Conservation (phyloP, 2,113 vertebrate species). For the Microtus ochrogaster region DNA sequence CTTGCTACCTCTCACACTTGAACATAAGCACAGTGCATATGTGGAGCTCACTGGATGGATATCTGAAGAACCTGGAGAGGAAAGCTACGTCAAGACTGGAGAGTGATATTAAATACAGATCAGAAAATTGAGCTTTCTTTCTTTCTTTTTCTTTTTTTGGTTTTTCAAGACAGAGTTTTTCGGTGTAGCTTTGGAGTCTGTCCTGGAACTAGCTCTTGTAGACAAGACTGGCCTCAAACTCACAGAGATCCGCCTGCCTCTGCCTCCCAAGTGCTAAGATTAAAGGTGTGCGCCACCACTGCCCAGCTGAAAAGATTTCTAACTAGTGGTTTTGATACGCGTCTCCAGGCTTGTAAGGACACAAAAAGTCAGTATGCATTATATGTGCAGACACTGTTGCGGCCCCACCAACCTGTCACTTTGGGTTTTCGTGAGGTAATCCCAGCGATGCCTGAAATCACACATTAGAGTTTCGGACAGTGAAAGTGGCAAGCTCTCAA, state of each 20-base stretch:
- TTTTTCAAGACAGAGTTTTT: too few species aligned
- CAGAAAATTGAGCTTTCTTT: neutral
- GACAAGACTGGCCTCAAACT: too few species aligned
- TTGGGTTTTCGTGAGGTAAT: neutral
- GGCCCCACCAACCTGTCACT: neutral
- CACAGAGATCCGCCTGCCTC: too few species aligned
- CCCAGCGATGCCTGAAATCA: neutral
- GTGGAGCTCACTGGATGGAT: neutral
- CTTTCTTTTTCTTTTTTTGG: too few species aligned
- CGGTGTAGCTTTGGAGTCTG: too few species aligned
- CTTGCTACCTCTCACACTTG: neutral
- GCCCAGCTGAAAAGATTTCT: neutral
- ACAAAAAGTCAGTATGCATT: too few species aligned
- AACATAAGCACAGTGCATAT: fast-evolving
- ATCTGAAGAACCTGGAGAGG: neutral
- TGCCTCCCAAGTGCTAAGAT: too few species aligned
- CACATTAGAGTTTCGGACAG: neutral
- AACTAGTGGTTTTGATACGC: neutral
- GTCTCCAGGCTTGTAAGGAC: neutral
- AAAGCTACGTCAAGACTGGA: neutral
- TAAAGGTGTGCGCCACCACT: too few species aligned
- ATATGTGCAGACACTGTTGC: fast-evolving
- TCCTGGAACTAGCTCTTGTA: too few species aligned
- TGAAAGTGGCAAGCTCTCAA: neutral
- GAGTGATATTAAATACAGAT: neutral